phyloP scores from a whole-genome alignment of 2,113 vertebrate genomes.

The Eolophus roseicapilla region DNA sequence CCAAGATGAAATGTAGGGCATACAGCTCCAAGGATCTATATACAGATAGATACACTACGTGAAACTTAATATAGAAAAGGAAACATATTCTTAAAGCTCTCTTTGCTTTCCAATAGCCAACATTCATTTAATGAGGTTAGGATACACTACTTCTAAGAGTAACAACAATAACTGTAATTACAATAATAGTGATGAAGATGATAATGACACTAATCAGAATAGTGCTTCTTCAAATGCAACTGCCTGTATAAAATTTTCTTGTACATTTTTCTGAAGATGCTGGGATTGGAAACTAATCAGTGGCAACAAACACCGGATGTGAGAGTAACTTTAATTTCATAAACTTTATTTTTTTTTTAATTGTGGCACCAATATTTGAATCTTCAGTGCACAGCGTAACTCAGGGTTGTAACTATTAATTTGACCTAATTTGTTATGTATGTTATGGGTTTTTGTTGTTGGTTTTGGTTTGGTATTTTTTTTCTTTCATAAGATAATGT shows the following conservation, averaged over 20 bases:
- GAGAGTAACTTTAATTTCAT: neutral
- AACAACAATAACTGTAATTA: neutral
- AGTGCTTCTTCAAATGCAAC: neutral
- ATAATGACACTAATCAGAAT: neutral
- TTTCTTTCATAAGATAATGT: neutral
- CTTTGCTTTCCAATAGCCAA: neutral
- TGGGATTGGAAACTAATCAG: neutral
- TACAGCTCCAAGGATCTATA: neutral
- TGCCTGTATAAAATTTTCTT: neutral
- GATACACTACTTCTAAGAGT: fast-evolving
- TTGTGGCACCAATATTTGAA: neutral
- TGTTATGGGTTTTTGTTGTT: too few species aligned
- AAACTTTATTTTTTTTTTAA: neutral
- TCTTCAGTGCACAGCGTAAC: neutral
- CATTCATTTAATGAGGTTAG: neutral
- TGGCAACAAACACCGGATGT: neutral
- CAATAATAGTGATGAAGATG: neutral
- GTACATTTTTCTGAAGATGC: neutral
- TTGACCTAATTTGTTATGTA: neutral
- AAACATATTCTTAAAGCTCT: neutral
- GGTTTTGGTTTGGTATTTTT: neutral
- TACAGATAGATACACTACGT: fast-evolving
- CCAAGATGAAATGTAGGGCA: neutral
- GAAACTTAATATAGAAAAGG: neutral
- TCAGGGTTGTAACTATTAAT: neutral